Evolutionary conservation across 2,797 vertebrate species (phyloP).

Genomic region (Carduelis carduelis): DNA sequence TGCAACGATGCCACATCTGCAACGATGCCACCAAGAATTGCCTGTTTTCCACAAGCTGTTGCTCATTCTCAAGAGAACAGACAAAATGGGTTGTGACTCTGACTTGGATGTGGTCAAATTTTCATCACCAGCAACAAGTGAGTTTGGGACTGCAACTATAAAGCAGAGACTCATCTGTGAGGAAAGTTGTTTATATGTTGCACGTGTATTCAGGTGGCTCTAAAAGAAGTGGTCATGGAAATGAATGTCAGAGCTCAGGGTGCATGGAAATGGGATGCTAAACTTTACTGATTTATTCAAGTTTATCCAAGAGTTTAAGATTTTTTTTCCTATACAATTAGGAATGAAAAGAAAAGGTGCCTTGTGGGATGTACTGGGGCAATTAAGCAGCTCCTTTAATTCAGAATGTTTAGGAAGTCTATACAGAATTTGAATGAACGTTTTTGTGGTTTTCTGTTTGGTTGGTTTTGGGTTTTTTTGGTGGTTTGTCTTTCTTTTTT

Average conservation of each 20-base stretch:
- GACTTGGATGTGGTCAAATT: neutral
- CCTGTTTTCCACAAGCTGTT: neutral
- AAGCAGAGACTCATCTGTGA: neutral
- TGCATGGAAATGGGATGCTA: neutral
- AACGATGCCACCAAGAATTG: neutral
- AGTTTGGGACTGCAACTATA: neutral
- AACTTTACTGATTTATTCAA: neutral
- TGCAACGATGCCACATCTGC: neutral
- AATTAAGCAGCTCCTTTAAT: neutral
- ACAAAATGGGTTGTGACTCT: neutral
- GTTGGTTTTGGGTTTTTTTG: neutral
- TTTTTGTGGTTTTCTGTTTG: neutral
- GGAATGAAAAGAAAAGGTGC: neutral
- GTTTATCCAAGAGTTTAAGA: neutral
- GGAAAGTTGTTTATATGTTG: neutral
- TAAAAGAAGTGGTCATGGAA: neutral
- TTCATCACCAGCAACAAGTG: neutral
- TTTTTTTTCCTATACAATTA: neutral
- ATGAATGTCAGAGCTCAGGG: neutral
- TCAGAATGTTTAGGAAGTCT: neutral
- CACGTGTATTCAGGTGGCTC: rapidly evolving
- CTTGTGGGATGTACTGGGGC: neutral
- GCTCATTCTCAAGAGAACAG: neutral
- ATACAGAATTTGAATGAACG: neutral
- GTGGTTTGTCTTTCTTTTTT: too few species aligned